These are phyloP conservation scores for Spodoptera picta DNA, from an alignment of 2,888 invertebrate genomes.

Conservation along the genomic window DNA sequence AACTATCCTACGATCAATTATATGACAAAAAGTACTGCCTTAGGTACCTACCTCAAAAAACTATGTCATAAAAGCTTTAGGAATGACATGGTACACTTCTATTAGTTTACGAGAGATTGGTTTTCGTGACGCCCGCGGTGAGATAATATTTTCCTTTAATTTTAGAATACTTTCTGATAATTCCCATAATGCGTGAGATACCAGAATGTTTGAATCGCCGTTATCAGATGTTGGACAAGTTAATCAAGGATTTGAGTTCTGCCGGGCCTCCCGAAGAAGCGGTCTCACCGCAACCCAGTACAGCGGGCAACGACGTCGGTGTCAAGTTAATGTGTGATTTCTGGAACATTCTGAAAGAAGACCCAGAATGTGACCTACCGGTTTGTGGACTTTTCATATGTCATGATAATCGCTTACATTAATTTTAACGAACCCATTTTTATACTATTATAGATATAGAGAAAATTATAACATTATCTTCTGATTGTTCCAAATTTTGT, in stretches of 20 bases:
- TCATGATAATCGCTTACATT: neutral
- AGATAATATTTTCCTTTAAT: neutral
- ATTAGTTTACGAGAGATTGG: neutral
- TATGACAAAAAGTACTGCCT: neutral
- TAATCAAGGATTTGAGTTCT: constrained; percentile 68
- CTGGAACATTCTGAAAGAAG: constrained; percentile 79
- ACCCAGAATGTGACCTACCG: constrained; percentile 72
- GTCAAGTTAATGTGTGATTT: constrained; percentile 78
- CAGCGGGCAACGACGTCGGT: constrained; percentile 58
- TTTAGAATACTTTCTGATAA: constrained; percentile 7
- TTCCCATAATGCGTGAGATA: constrained; percentile 65
- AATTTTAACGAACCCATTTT: no score
- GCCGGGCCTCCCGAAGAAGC: constrained; percentile 28
- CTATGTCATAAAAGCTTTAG: no score
- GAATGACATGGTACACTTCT: neutral
- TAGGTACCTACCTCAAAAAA: no score
- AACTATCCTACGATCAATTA: no score
- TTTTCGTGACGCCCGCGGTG: neutral
- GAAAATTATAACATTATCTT: neutral
- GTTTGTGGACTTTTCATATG: constrained; percentile 54
- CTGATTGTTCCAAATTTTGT: constrained; percentile 10
- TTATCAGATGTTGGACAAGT: constrained; percentile 70
- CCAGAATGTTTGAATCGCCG: constrained; percentile 76
- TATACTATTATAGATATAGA: no score
- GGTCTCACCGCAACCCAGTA: constrained; percentile 20